Conservation (phyloP, 2,113 vertebrate genomes). For the Anas platyrhynchos region DNA sequence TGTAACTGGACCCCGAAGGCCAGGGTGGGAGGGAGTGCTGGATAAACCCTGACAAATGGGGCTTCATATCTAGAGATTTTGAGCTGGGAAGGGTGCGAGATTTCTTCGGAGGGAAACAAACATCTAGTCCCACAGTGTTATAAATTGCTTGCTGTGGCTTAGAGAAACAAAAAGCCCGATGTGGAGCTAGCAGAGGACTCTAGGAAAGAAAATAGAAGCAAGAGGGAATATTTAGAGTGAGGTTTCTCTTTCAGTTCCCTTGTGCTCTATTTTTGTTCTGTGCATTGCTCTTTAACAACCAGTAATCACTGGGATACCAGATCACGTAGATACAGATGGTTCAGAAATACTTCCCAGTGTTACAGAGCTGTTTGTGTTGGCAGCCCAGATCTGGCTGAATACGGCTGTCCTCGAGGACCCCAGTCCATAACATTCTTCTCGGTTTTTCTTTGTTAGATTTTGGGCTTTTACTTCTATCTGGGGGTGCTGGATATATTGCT, state of each 20-base stretch:
- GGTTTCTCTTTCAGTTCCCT: conserved; percentile 64
- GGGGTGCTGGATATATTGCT: neutral
- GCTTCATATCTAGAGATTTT: neutral
- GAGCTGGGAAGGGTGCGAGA: neutral
- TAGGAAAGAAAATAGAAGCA: conserved; percentile 41
- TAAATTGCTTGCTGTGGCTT: neutral
- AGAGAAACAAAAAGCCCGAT: neutral
- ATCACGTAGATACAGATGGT: neutral
- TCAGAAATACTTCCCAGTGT: neutral
- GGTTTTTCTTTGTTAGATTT: neutral
- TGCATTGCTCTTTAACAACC: neutral
- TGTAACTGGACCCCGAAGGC: neutral
- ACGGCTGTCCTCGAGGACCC: neutral
- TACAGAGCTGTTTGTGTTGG: neutral
- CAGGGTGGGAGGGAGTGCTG: neutral
- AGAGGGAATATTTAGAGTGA: conserved; percentile 38
- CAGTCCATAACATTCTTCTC: neutral
- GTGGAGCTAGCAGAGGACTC: neutral
- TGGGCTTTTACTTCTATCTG: neutral
- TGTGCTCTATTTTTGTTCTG: conserved; percentile 33
- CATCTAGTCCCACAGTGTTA: neutral
- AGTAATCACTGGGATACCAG: neutral
- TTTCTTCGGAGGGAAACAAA: neutral
- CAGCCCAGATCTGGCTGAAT: neutral
- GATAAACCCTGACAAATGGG: neutral